phyloP scores from a whole-genome alignment of 2,113 vertebrate species.

The Paracanthobrama guichenoti region DNA sequence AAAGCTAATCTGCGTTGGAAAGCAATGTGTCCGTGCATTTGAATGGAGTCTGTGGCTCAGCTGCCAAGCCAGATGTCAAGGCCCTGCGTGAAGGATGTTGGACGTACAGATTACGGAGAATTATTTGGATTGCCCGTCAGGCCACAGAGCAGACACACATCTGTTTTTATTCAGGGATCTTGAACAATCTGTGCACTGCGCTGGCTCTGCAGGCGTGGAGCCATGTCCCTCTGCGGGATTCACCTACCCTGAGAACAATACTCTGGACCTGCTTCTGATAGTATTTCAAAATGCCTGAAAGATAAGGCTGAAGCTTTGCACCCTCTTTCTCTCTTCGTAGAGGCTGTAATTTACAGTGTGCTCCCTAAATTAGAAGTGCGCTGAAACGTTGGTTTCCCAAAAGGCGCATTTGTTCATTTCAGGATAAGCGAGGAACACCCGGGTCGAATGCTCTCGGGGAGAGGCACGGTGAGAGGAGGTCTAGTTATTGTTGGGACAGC shows the following conservation, averaged over 20 bases:
- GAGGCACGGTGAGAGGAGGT: neutral
- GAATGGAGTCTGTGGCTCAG: neutral
- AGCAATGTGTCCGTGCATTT: conserved; percentile 30
- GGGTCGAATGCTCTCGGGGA: conserved; percentile 36
- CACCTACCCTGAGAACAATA: conserved; percentile 56
- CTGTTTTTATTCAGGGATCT: conserved; percentile 60
- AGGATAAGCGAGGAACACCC: conserved; percentile 46
- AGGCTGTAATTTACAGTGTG: conserved; percentile 48
- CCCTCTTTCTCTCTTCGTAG: conserved; percentile 10
- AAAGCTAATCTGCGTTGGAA: conserved; percentile 44
- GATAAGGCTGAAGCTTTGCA: conserved; percentile 40
- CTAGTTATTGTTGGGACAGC: conserved; percentile 16
- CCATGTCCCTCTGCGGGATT: conserved; percentile 44
- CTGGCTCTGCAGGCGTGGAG: conserved; percentile 53
- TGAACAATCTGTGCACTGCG: conserved; percentile 54
- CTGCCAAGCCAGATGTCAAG: conserved; percentile 56
- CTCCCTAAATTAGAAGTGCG: conserved; percentile 48
- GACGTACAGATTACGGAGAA: conserved; percentile 56
- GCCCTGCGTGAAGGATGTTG: conserved; percentile 49
- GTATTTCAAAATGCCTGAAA: conserved; percentile 49
- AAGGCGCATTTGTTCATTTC: conserved; percentile 37
- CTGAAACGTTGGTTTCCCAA: conserved; percentile 28
- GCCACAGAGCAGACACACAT: conserved; percentile 56
- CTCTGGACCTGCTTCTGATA: conserved; percentile 47
- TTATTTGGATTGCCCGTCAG: conserved; percentile 59